Evolutionary conservation across 2,797 vertebrate genomes (phyloP), one percentile per base, ranked within the genome.

Genomic region (Orientallactaga sibirica): DNA sequence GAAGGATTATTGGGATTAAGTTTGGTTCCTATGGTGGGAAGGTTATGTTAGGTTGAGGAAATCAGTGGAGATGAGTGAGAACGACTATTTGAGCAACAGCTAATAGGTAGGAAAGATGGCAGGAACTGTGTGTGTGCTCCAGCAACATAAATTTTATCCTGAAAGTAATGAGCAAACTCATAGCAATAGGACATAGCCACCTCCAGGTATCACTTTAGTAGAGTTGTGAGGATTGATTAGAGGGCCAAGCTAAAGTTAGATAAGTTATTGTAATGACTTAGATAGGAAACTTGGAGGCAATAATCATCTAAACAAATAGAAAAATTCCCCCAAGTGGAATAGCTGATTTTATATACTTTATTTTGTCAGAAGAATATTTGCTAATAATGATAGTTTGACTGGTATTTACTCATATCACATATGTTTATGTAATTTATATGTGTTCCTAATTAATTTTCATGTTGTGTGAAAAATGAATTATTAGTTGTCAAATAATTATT

Each of bases 401-500:
- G 37, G 27, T n/a, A 25, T 71, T 37, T 88, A 84, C 5, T 70
- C 41, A 62, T 91, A 66, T 85, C 37, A 33, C 3, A 52, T 14
- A 62, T 52, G 25, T 7, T 64, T 29, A 19, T 71, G 18, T 12
- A 18, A 33, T 19, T 27, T 14, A 7, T 37, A 83, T 29, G 41
- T 37, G 18, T 27, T 25, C 61, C 41, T 64, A 92, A 74, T 58
- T 91, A 16, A 83, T 84, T 87, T 90, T 33, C 18, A 43, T 67
- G 10, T 81, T n/a, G 94, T 25, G 88, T 7, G 75, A 74, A 90
- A 52, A 92, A 76, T 68, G 86, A 14, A 85, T 48, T 77, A 61
- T 3, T 76, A 82, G 68, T 76, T 92, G 5, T 10, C 2, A 88
- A 48, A 62, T 52, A 87, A 2, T n/a, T 89, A 80, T 41, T 48